Evolutionary conservation across 2,113 vertebrate species (phyloP), one percentile per base, ranked within the genome.

Genomic region (Blennius ocellaris): DNA sequence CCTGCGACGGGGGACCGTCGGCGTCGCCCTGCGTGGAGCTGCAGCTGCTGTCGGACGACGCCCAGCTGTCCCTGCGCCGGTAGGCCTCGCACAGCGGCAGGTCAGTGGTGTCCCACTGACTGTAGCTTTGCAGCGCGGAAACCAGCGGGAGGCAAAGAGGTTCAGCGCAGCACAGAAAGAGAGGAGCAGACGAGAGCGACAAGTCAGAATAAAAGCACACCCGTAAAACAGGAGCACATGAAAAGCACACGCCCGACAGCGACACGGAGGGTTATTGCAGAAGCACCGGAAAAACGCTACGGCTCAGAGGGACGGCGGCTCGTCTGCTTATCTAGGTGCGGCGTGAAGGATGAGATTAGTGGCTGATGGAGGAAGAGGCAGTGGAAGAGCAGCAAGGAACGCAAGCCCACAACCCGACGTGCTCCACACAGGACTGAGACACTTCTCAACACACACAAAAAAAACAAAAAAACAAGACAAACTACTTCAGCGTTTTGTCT

Each of bases 41-140:
- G 12, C 92, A 89, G 80, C 92, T 92, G 79, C 92, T 94, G 74
- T 94, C 94, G 0, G 93, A 92, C 11, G 96, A 94, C 51, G 86
- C 82, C 87, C 94, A 94, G 36, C 91, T 94, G 89, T 98, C 97
- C 78, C 78, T 85, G 77, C 94, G 95, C 89, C 93, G 95, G 92
- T 94, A 98, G 51, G 96, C 97, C 94, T 98, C 96, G 0, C 96
- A 99, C 49, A 99, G 91, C 1, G 98, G 97, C 72, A 98, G 95
- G 44, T 97, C 96, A 74, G 91, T 94, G 90, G 93, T 93, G 91
- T 97, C 96, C 93, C 96, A 97, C 69, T 96, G 95, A 95, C 96
- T 96, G 90, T 96, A 97, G 95, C 97, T 98, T 96, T 95, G 91
- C 92, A 90, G 84, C 90, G 91, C 89, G 92, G 94, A 91, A 92